Percentiles rank a stretch among this genome's conserved stretches.
These are phyloP conservation scores for Amniataba percoides DNA, from an alignment of 2,797 vertebrate species.

Conservation along the genomic window DNA sequence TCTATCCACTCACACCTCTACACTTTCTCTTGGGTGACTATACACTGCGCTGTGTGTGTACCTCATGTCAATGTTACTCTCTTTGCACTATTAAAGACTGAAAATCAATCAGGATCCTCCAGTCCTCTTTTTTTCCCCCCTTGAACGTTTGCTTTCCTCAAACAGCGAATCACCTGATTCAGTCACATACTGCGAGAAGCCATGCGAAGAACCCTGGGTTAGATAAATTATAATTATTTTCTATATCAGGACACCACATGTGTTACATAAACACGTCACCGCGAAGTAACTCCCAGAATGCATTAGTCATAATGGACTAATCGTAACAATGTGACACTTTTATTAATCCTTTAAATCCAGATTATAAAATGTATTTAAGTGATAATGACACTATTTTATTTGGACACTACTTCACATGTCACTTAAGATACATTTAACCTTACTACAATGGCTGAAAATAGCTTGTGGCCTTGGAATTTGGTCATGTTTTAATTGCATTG, in stretches of 20 bases:
- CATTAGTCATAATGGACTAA: conserved; percentile 26
- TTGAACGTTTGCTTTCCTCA: not conserved
- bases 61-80: too few species aligned
- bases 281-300: conserved; percentile 15
- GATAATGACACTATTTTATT: conserved; percentile 33
- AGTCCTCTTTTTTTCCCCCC: not conserved
- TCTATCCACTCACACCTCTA: not conserved
- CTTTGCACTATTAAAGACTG: not conserved
- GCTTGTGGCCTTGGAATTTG: conserved; percentile 39
- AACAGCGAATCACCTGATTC: not conserved
- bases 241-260: not conserved
- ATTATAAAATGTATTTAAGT: conserved; percentile 50
- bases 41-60: too few species aligned
- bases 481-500: conserved; percentile 49
- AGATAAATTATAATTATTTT: not conserved
- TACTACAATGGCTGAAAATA: conserved; percentile 52
- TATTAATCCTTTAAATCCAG: conserved; percentile 62
- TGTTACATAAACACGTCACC: conserved; percentile 19
- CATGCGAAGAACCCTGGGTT: not conserved
- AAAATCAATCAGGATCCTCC: not conserved
- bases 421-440: conserved; percentile 41
- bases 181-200: not conserved
- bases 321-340: conserved; percentile 35
- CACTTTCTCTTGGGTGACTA: not conserved
- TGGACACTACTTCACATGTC: conserved; percentile 29